Conservation (phyloP, 2,888 invertebrate species). For the Drosophila mulleri region DNA sequence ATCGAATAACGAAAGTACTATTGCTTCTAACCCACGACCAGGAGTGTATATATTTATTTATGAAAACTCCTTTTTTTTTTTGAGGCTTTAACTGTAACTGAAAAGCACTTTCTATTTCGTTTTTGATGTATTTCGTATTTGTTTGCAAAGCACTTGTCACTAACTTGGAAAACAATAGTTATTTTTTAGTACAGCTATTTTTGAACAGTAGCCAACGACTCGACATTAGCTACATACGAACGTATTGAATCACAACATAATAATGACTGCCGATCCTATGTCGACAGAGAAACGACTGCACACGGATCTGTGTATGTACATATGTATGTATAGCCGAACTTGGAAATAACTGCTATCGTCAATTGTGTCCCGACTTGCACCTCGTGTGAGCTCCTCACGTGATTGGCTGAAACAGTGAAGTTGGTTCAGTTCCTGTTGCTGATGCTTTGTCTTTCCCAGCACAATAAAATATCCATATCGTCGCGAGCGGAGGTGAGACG, state of each 20-base stretch:
- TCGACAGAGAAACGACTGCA: background rate
- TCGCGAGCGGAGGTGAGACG: conserved; percentile 2
- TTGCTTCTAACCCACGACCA: too few species aligned
- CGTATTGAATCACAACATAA: conserved; percentile 45
- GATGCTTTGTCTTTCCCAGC: conserved; percentile 40
- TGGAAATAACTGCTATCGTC: conserved; percentile 16
- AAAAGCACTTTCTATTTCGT: background rate
- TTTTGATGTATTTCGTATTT: too few species aligned
- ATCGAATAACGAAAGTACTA: too few species aligned
- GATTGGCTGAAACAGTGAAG: conserved; percentile 55
- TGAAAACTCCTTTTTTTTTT: too few species aligned
- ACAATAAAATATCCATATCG: conserved; percentile 50
- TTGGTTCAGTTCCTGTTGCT: conserved; percentile 14
- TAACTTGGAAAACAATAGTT: background rate
- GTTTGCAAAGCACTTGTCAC: background rate
- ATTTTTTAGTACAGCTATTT: background rate
- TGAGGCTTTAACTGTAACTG: background rate
- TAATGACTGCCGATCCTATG: conserved; percentile 19
- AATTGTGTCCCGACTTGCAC: conserved; percentile 30
- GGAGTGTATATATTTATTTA: too few species aligned
- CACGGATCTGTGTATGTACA: background rate
- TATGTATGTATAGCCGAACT: background rate
- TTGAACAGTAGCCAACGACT: background rate
- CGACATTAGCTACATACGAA: background rate
- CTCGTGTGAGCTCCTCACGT: conserved; percentile 41